Conservation (phyloP, 2,797 vertebrate genomes). For the Hypotaenidia okinawae region DNA sequence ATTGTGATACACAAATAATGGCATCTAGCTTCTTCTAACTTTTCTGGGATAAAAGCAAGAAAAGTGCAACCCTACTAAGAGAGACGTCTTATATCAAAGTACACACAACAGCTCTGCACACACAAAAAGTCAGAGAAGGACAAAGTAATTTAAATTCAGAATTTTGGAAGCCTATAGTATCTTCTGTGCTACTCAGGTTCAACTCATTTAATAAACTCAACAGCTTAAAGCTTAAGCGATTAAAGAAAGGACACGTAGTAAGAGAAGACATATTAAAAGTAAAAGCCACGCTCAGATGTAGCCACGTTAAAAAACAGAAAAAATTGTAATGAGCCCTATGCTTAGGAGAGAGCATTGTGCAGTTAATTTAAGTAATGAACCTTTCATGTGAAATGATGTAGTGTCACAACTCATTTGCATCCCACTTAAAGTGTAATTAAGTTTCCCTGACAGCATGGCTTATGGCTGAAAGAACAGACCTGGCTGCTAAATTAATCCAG, state of each 20-base stretch:
- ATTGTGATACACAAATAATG: not conserved
- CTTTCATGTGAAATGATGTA: constrained; percentile 85
- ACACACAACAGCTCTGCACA: not conserved
- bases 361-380: constrained; percentile 83
- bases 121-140: not conserved
- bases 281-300: constrained; percentile 60
- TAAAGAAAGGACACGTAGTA: constrained; percentile 48
- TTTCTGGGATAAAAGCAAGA: not conserved
- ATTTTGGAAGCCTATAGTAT: not conserved
- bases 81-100: not conserved
- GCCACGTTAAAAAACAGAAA: constrained; percentile 41
- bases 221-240: constrained; percentile 55
- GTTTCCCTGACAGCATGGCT: constrained; percentile 82
- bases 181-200: constrained; percentile 33
- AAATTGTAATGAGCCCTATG: constrained; percentile 67
- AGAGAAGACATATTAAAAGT: constrained; percentile 56
- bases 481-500: constrained; percentile 82
- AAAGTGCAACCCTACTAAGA: not conserved
- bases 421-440: constrained; percentile 86
- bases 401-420: constrained; percentile 87
- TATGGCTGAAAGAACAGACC: constrained; percentile 82
- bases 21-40: not conserved
- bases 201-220: constrained; percentile 37
- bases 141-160: not conserved
- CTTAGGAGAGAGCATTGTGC: constrained; percentile 72